A percentile compares a stretch with the other conserved stretches of the same genome.
phyloP scores from a whole-genome alignment of 1,140 invertebrate genomes.

The Amphibalanus amphitrite region DNA sequence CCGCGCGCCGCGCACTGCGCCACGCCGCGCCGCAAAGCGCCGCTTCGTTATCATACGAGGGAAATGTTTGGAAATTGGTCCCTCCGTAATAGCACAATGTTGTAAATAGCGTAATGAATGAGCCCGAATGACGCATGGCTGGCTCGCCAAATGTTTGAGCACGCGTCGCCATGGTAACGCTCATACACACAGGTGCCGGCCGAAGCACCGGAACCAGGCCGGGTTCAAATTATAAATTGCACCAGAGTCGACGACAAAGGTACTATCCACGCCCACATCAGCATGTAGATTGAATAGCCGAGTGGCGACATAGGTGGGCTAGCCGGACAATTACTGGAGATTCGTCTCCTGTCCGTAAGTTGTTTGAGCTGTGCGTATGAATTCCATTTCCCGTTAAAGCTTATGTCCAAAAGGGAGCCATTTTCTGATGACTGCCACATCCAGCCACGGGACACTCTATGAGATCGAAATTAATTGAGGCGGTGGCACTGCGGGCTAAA shows the following conservation, averaged over 20 bases:
- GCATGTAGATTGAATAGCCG: background rate
- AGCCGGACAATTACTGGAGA: too few species aligned
- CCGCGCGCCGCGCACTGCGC: too few species aligned
- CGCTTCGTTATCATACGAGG: background rate
- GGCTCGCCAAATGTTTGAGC: background rate
- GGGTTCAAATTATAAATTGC: background rate
- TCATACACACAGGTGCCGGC: background rate
- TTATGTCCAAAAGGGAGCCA: too few species aligned
- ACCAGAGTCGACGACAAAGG: background rate
- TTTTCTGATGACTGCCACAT: too few species aligned
- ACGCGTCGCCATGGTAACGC: background rate
- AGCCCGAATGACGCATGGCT: background rate
- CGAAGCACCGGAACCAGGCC: background rate
- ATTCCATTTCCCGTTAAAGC: too few species aligned
- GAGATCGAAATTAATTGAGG: too few species aligned
- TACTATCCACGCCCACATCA: background rate
- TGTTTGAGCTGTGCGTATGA: too few species aligned
- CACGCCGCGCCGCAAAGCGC: background rate
- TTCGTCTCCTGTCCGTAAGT: too few species aligned
- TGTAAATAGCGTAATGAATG: constrained; percentile 2
- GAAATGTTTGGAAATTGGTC: background rate
- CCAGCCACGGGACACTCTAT: too few species aligned
- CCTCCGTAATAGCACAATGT: background rate
- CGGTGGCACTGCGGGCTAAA: too few species aligned
- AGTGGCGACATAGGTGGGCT: background rate